A percentile compares a stretch with the other conserved stretches of the same genome.
Conservation (phyloP, 92 coral and sea anemone species). For the Epizoanthus rinbou region DNA sequence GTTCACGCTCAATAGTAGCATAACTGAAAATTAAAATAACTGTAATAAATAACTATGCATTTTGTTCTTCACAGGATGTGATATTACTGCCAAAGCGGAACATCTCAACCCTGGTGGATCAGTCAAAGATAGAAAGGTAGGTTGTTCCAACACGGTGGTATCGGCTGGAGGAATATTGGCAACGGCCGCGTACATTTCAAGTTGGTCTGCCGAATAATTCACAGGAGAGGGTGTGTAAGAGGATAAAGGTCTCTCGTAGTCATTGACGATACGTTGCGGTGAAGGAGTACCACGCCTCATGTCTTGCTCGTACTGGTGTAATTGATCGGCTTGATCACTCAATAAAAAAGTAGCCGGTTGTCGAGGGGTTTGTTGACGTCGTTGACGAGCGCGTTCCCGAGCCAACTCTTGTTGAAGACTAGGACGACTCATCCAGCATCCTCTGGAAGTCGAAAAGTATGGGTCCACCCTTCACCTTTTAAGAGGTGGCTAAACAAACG, state of each 20-base stretch:
- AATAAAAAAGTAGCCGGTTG: conserved; percentile 23
- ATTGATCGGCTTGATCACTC: conserved; percentile 24
- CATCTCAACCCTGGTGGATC: conserved; percentile 96
- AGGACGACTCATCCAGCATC: conserved; percentile 17
- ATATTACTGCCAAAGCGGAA: conserved; percentile 92
- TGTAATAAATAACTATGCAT: too few relatives aligned
- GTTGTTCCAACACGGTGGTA: conserved; percentile 20
- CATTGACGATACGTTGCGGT: conserved; percentile 25
- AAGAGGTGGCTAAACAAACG: too few relatives aligned
- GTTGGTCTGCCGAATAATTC: conserved; percentile 16
- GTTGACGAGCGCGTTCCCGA: conserved; percentile 9
- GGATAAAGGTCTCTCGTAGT: conserved; percentile 24
- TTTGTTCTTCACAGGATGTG: conserved; percentile 94
- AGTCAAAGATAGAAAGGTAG: conserved; percentile 78
- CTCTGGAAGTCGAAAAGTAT: too few relatives aligned
- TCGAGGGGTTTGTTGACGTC: conserved; percentile 20
- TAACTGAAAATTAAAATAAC: too few relatives aligned
- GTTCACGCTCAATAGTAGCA: too few relatives aligned
- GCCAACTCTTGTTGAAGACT: conserved; percentile 3
- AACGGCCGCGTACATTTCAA: conserved; percentile 17
- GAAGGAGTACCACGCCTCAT: conserved; percentile 17
- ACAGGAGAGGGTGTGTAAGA: conserved; percentile 16
- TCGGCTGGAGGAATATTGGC: conserved; percentile 26
- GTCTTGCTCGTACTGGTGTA: conserved; percentile 25
- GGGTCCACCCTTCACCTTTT: too few relatives aligned